Conservation (phyloP, 2,888 invertebrate genomes). For the Orthosia incerta region DNA sequence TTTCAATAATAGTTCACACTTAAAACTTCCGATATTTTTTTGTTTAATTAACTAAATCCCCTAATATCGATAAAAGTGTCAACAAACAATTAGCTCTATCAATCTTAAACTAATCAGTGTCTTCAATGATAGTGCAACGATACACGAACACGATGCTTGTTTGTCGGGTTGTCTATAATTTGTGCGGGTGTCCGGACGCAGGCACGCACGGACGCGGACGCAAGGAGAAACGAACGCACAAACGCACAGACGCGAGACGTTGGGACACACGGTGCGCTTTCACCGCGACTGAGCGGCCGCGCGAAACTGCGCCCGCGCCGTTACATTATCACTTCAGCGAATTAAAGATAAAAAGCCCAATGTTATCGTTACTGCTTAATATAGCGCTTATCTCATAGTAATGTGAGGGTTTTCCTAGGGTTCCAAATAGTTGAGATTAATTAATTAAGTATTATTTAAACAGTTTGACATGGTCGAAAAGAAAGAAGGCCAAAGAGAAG, state of each 20-base stretch:
- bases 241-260: not conserved
- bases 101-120: not conserved
- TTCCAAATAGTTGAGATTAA: not conserved
- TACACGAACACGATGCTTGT: not conserved
- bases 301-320: slow-evolving; percentile 20
- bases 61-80: not conserved
- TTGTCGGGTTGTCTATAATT: not conserved
- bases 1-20: not conserved
- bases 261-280: slow-evolving; percentile 33
- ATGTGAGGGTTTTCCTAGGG: not conserved
- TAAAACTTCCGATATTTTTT: not conserved
- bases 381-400: slow-evolving; percentile 25
- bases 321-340: slow-evolving; percentile 44
- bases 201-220: not conserved
- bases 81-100: not conserved
- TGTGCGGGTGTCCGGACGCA: not conserved
- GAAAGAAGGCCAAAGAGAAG: not conserved
- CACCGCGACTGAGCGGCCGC: slow-evolving; percentile 30
- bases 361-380: slow-evolving; percentile 36
- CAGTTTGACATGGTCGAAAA: too few species aligned
- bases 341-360: slow-evolving; percentile 41
- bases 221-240: not conserved
- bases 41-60: not conserved
- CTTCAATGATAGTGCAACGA: not conserved
- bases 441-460: too few species aligned